Conservation (phyloP, 2,888 invertebrate species). For the Chloroclystis v-ata region DNA sequence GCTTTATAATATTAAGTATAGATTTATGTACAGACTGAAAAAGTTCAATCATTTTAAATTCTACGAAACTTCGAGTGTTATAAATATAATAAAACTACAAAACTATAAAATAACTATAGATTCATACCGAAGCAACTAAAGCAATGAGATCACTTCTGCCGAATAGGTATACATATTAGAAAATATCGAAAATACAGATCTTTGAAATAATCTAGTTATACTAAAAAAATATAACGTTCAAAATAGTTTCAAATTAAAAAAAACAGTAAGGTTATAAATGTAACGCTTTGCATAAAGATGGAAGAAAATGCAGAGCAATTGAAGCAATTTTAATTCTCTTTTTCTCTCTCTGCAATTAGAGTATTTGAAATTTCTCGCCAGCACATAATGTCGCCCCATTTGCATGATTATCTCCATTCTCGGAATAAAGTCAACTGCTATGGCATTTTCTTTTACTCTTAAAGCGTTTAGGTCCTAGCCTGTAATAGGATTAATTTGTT, state of each 20-base stretch:
- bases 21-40: too few relatives aligned
- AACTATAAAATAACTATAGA: too few relatives aligned
- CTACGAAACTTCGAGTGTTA: too few relatives aligned
- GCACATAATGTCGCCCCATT: constrained; percentile 21
- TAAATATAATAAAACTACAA: too few relatives aligned
- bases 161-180: too few relatives aligned
- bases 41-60: too few relatives aligned
- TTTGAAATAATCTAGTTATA: too few relatives aligned
- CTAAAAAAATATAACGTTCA: too few relatives aligned
- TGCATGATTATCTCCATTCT: constrained; percentile 31
- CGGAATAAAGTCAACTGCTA: constrained; percentile 17
- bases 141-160: too few relatives aligned
- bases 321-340: background rate
- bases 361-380: constrained; percentile 8
- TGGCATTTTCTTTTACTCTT: background rate
- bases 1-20: too few relatives aligned
- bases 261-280: background rate
- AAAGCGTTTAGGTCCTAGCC: background rate
- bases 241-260: background rate
- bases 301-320: background rate
- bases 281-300: background rate
- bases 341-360: background rate
- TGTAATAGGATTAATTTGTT: background rate
- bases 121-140: too few relatives aligned
- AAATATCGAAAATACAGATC: too few relatives aligned